Base-by-base conservation (phyloP, 2,797 vertebrate species). In the Scleropages formosus region DNA sequence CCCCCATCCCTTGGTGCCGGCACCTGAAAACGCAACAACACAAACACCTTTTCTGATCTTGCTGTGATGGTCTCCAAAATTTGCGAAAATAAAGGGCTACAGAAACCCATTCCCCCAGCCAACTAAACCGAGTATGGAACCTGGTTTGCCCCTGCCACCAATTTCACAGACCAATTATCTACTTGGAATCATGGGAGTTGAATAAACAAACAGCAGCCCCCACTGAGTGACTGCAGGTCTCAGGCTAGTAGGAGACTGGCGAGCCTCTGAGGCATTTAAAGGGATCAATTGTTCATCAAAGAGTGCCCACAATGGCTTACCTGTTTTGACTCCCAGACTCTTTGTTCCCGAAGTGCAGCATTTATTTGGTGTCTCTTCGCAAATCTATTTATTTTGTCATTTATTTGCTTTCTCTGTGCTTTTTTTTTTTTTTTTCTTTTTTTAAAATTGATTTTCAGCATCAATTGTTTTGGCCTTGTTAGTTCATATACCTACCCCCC, bases 101-200 rank as follows among this genome's bases (percentile, higher is more conserved):
- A 93, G 80, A 74, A 93, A 92, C 89, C 89, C 90, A 89, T 81
- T 90, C 85, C 91, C 75, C 72, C 87, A 91, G 90, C 91, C 93
- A 93, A 91, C 92, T 94, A 93, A 91, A 92, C 92, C 90, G 77
- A 84, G 90, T 88, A 92, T 92, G 90, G 91, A 92, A 94, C 90
- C 91, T 90, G 92, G 93, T 92, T 93, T 90, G 92, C 93, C 93
- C 93, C 92, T 92, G 90, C 90, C 91, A 93, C 92, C 93, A 94
- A 94, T 93, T 95, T 95, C 91, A 91, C 93, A 94, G 93, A 91
- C 92, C 94, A 95, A 95, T 95, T 95, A 95, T 95, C 94, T 95
- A 95, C 93, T 95, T 94, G 94, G 94, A 95, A 94, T 95, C 93
- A 94, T 94, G 93, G 93, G 94, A 95, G 94, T 95, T 95, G 92